phyloP scores from a whole-genome alignment of 2,888 invertebrate species.

The Pseudeuparius sepicola region DNA sequence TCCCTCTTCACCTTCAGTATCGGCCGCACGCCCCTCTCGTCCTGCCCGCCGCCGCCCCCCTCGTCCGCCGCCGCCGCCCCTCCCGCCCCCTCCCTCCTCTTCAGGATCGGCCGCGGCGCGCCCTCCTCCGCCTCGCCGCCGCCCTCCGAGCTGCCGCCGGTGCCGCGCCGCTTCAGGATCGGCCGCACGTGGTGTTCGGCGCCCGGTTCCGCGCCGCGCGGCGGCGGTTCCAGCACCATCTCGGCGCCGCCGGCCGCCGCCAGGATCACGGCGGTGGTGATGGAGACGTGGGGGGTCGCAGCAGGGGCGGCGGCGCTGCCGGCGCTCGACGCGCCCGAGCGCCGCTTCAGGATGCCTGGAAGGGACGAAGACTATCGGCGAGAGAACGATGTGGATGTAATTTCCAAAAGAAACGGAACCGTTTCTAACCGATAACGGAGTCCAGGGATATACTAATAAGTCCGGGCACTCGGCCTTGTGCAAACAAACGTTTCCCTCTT shows the following conservation, averaged over 20 bases:
- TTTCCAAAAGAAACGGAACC: too few species aligned
- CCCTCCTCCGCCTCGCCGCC: too few species aligned
- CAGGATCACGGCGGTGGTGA: slow-evolving; percentile 56
- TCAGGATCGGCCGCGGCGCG: slow-evolving; percentile 67
- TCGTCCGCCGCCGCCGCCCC: slow-evolving; percentile 53
- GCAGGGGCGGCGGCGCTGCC: slow-evolving; percentile 42
- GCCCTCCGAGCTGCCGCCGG: slow-evolving; percentile 22
- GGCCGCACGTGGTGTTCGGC: slow-evolving; percentile 47
- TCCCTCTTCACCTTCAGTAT: slow-evolving; percentile 54
- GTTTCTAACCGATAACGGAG: too few species aligned
- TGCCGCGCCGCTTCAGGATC: slow-evolving; percentile 52
- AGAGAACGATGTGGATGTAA: too few species aligned
- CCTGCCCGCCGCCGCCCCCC: slow-evolving; percentile 30
- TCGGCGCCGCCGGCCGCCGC: slow-evolving; percentile 44
- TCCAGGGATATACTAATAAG: too few species aligned
- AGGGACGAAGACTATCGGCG: too few species aligned
- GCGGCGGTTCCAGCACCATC: slow-evolving; percentile 35
- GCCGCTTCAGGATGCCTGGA: slow-evolving; percentile 70
- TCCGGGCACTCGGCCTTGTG: too few species aligned
- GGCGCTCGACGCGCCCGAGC: slow-evolving; percentile 52
- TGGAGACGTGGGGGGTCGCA: slow-evolving; percentile 57
- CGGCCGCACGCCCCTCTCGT: slow-evolving; percentile 61
- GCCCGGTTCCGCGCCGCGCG: slow-evolving; percentile 6
- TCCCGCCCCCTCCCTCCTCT: slow-evolving; percentile 74
- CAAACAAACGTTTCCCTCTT: too few species aligned